Evolutionary conservation across 2,888 invertebrate species (phyloP), one percentile per base, ranked within the genome.

Genomic region (Xestoiulus laeticollis): DNA sequence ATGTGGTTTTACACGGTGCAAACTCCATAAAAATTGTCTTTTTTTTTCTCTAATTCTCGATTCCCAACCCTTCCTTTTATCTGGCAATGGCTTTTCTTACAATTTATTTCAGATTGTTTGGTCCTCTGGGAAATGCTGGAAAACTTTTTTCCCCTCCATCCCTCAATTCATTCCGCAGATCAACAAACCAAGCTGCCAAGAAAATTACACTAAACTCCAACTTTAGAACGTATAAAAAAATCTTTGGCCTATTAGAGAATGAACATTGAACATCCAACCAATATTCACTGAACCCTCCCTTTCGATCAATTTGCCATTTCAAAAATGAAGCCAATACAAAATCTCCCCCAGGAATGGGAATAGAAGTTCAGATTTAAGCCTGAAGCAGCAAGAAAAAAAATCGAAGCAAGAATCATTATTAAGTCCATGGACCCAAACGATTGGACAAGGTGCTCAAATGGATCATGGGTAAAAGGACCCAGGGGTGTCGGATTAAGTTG

Each of bases 81-180:
- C 68, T 68, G 68, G 68, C 68, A 68, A 68, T 68, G 68, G 22
- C 68, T 68, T 68, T 68, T 68, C 68, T 68, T 68, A 68, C 68
- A 68, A 68, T 68, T 68, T 68, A 68, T 68, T 68, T 68, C 68
- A 68, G 68, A 68, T 68, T 68, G 68, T 68, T 68, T 68, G 68
- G 68, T 8, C 68, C 8, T 26, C 26, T 22, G 68, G 68, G 68
- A 68, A 68, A 26, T 26, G 68, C 68, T n/a, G 26, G 68, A 68
- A 68, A 68, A 22, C 59, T 26, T 68, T 26, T 68, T 68, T n/a
- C n/a, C n/a, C n/a, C n/a, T n/a, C 68, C 68, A 68, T 68, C 68
- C 68, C 68, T 68, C 68, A 68, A 68, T 68, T 68, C 22, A 68
- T 26, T 68, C 68, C 68, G 22, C 68, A 68, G 68, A 68, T 68